A percentile compares a stretch with the other conserved stretches of the same genome.
Conservation (phyloP, 2,797 vertebrate genomes). For the Onychomys arenicola region DNA sequence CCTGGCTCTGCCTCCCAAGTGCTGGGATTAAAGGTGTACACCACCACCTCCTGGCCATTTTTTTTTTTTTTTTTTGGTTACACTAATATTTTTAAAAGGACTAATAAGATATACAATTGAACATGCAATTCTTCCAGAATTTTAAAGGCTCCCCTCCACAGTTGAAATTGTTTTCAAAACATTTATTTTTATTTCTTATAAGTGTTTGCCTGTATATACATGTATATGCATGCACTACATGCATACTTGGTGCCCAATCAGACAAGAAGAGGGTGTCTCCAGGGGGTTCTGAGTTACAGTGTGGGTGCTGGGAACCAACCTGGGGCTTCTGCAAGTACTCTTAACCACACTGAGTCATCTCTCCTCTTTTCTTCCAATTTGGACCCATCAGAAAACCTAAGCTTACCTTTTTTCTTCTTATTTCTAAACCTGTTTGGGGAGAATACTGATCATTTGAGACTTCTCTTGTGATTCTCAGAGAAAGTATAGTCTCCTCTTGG, state of each 20-base stretch:
- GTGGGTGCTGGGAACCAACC: not conserved
- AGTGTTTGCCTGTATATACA: not conserved
- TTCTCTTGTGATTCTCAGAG: not conserved
- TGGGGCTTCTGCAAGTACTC: not conserved
- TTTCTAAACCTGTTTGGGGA: constrained; percentile 6
- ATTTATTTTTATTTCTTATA: not conserved
- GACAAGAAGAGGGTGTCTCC: not conserved
- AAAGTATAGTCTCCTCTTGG: not conserved
- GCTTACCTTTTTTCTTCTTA: not conserved
- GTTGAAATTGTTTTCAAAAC: not conserved
- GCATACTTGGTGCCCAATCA: not conserved
- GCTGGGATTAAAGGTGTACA: too few species aligned
- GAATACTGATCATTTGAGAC: constrained; percentile 47
- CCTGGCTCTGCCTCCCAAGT: too few species aligned
- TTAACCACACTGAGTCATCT: not conserved
- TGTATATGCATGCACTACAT: not conserved
- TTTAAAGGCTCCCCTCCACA: not conserved
- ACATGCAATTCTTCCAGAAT: not conserved
- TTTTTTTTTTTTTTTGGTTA: too few species aligned
- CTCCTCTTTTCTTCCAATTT: not conserved
- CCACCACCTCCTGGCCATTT: too few species aligned
- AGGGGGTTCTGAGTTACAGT: too few species aligned
- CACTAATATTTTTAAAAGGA: not conserved
- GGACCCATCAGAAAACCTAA: constrained; percentile 26
- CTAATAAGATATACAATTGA: not conserved